Evolutionary conservation across 2,797 vertebrate genomes (phyloP), one percentile per base, ranked within the genome.

Genomic region (Toxotes lorentzi): DNA sequence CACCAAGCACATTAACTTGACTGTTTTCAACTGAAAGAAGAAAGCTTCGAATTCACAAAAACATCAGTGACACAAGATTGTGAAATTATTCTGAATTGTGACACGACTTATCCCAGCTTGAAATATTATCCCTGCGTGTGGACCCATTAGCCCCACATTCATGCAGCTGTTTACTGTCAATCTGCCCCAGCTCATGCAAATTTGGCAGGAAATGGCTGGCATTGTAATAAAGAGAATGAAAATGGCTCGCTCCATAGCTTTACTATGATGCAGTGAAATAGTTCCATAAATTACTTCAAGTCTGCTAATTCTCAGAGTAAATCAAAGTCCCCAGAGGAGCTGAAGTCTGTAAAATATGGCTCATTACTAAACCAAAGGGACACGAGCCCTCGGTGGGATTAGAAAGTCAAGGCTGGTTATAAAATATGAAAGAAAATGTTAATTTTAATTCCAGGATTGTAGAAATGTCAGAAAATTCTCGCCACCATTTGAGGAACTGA

Each of bases 271-370:
- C 78, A 81, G 70, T 65, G 70, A 89, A 89, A 91, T 72, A 82
- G 81, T 91, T 92, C 79, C 81, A 90, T 90, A 89, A 91, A 92
- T 94, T 86, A 91, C 79, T 82, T 90, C 77, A 87, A 88, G 83
- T 91, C 91, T 91, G 88, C 80, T 91, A 88, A 92, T 90, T 92
- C 85, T 90, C 88, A 90, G 78, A 81, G 78, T 87, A 87, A 91
- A 91, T 93, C 86, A 89, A 91, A 87, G 79, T 86, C 78, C 79
- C 78, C 53, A 58, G 79, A 82, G 78, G 71, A 90, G 75, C 82
- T 82, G 80, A 82, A 86, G 88, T 86, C 84, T 79, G 79, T 89
- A 84, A 91, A 92, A 87, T 79, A 84, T 66, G 72, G 71, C 53
- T 89, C 73, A 84, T 86, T 86, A 86, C 79, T 78, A 84, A 90